phyloP scores from a whole-genome alignment of 1,140 invertebrate genomes.

The Homarus americanus region DNA sequence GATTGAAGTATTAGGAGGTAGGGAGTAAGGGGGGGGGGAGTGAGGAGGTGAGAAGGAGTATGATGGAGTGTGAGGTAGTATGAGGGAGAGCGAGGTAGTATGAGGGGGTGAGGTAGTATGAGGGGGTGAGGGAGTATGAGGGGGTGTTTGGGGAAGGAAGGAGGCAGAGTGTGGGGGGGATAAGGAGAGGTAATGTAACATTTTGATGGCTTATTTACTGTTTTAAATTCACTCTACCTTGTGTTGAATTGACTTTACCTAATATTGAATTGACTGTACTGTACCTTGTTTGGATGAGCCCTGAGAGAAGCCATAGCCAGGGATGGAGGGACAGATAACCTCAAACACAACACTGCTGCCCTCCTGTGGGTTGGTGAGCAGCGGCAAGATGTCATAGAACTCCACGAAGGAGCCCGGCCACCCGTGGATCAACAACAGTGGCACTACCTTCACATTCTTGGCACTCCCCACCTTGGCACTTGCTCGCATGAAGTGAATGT shows the following conservation, averaged over 20 bases:
- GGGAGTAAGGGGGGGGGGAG: neutral
- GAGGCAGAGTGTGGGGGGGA: too few relatives aligned
- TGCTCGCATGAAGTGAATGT: conserved; percentile 86
- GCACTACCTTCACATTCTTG: conserved; percentile 79
- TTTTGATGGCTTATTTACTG: too few relatives aligned
- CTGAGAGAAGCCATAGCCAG: conserved; percentile 92
- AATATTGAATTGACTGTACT: too few relatives aligned
- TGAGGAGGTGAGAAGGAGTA: too few relatives aligned
- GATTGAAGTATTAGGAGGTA: neutral
- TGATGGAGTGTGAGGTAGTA: too few relatives aligned
- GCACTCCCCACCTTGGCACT: conserved; percentile 78
- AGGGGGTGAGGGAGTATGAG: too few relatives aligned
- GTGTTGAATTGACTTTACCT: too few relatives aligned
- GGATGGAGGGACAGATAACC: conserved; percentile 88
- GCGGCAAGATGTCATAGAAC: conserved; percentile 89
- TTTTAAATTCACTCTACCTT: too few relatives aligned
- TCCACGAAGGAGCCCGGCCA: conserved; percentile 94
- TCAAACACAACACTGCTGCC: conserved; percentile 86
- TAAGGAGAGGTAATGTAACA: too few relatives aligned
- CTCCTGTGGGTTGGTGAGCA: conserved; percentile 82
- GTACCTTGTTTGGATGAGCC: conserved; percentile 79
- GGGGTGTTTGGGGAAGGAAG: too few relatives aligned
- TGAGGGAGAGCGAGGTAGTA: too few relatives aligned
- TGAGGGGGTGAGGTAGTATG: too few relatives aligned
- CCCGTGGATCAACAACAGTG: conserved; percentile 89